Percentiles rank a stretch among this genome's conserved stretches.
These are phyloP conservation scores for Megaceryle maxima DNA, from an alignment of 2,113 vertebrate species.

Conservation along the genomic window DNA sequence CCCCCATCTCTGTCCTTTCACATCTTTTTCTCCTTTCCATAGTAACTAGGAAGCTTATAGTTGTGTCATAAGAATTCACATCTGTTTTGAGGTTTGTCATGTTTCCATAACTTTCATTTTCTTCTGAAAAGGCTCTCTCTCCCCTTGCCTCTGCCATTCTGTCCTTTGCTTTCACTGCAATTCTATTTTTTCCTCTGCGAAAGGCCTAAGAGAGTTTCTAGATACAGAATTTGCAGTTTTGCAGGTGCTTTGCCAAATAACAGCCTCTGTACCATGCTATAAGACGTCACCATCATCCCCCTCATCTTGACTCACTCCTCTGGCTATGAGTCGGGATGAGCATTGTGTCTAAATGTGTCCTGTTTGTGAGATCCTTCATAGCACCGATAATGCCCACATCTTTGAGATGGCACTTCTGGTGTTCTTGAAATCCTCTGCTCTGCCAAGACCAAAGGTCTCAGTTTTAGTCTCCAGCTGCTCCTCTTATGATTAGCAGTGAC, in stretches of 20 bases:
- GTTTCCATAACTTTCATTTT: not conserved
- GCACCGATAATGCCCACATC: fast-evolving
- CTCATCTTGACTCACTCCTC: constrained; percentile 51
- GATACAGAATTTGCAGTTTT: not conserved
- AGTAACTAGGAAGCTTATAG: not conserved
- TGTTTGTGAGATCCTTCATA: not conserved
- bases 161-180: not conserved
- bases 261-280: not conserved
- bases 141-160: not conserved
- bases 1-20: not conserved
- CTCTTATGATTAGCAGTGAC: not conserved
- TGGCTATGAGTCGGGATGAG: not conserved
- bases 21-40: fast-evolving
- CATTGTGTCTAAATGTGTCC: not conserved
- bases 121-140: not conserved
- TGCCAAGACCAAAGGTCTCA: not conserved
- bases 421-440: not conserved
- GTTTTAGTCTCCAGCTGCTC: not conserved
- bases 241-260: constrained; percentile 19
- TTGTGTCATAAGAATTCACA: not conserved
- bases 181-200: not conserved
- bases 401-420: not conserved
- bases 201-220: not conserved
- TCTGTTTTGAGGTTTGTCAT: not conserved
- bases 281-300: constrained; percentile 32